A percentile compares a stretch with the other conserved stretches of the same genome.
Evolutionary conservation across 92 coral and sea anemone genomes (phyloP).

Genomic region (Phenganax marumi): DNA sequence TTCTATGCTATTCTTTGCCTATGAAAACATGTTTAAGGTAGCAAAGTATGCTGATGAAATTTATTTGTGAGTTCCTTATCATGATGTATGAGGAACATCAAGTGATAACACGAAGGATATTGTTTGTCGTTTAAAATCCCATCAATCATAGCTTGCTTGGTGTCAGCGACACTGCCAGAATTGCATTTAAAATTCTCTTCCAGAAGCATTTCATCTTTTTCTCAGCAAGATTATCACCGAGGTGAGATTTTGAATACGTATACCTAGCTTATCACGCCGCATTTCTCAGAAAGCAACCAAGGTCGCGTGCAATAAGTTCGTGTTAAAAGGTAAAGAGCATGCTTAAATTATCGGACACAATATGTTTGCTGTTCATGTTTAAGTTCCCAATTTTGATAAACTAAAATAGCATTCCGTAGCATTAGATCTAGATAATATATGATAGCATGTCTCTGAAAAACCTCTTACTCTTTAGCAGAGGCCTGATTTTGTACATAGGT

Average conservation of each 20-base stretch:
- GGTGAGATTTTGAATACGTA: not conserved
- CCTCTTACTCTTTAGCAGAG: not conserved
- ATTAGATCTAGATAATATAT: not conserved
- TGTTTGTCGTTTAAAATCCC: slow-evolving; percentile 53
- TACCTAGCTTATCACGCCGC: not conserved
- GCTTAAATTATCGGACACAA: slow-evolving; percentile 1
- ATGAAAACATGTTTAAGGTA: not conserved
- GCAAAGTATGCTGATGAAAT: slow-evolving; percentile 8
- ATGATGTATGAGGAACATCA: slow-evolving; percentile 29
- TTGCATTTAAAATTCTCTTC: slow-evolving; percentile 33
- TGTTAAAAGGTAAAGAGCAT: slow-evolving; percentile 10
- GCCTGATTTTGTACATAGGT: not conserved
- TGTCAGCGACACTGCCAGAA: slow-evolving; percentile 51
- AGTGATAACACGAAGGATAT: slow-evolving; percentile 51
- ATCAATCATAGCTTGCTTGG: slow-evolving; percentile 45
- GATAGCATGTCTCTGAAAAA: too few species aligned
- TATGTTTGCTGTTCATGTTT: slow-evolving; percentile 18
- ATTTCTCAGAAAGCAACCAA: not conserved
- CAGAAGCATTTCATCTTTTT: slow-evolving; percentile 1
- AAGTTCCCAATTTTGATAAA: not conserved
- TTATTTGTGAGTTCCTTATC: slow-evolving; percentile 28
- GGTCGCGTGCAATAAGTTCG: slow-evolving; percentile 6
- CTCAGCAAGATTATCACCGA: not conserved
- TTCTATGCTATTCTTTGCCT: not conserved
- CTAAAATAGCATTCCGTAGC: not conserved